Conservation (phyloP, 2,113 vertebrate species). For the Coptodon rendalli region DNA sequence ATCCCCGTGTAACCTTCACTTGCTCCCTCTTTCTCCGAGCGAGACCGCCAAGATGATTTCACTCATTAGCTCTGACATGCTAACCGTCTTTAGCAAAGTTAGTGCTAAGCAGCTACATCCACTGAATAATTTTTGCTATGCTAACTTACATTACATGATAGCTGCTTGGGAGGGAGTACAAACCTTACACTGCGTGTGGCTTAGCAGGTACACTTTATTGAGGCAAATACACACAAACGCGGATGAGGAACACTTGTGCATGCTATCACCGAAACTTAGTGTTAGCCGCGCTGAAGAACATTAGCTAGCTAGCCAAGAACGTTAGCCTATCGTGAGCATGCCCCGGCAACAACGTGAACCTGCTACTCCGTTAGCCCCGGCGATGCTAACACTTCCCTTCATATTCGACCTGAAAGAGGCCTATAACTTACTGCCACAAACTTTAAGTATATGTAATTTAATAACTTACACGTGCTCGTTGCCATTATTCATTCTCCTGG, state of each 20-base stretch:
- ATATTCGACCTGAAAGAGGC: rapidly evolving
- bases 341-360: constrained; percentile 17
- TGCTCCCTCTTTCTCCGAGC: background rate
- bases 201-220: rapidly evolving
- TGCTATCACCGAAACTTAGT: background rate
- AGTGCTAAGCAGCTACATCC: constrained; percentile 4
- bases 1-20: background rate
- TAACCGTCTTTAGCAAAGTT: constrained; percentile 40
- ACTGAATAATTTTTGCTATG: background rate
- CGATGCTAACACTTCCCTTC: rapidly evolving
- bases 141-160: background rate
- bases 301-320: constrained; percentile 13
- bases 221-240: background rate
- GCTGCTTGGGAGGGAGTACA: rapidly evolving
- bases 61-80: constrained; percentile 5
- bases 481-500: constrained; percentile 71
- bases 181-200: rapidly evolving
- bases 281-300: background rate
- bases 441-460: background rate
- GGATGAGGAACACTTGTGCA: rapidly evolving
- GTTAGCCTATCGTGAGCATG: background rate
- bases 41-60: background rate
- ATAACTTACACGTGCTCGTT: constrained; percentile 70
- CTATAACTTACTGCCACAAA: background rate
- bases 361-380: background rate